phyloP scores from a whole-genome alignment of 2,888 invertebrate species.

The Empis livida region DNA sequence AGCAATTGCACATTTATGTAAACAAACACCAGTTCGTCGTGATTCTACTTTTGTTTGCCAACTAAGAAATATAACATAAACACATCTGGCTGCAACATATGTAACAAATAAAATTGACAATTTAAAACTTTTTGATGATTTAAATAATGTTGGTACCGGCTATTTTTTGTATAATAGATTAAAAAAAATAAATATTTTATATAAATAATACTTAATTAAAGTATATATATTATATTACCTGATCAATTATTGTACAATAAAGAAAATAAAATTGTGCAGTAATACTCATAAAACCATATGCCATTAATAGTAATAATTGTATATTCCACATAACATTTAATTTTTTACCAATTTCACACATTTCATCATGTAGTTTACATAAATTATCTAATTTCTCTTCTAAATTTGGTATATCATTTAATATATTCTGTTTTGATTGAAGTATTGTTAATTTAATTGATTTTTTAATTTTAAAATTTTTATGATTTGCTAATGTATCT shows the following conservation, averaged over 20 bases:
- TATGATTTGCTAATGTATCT: too few relatives aligned
- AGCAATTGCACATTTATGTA: slow-evolving; percentile 33
- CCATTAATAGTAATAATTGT: slow-evolving; percentile 33
- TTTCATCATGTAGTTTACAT: slow-evolving; percentile 35
- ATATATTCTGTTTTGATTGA: background rate
- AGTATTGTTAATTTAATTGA: background rate
- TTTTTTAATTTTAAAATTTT: background rate
- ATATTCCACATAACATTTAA: slow-evolving; percentile 34
- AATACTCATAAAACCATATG: slow-evolving; percentile 34
- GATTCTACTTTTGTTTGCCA: slow-evolving; percentile 35
- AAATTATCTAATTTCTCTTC: slow-evolving; percentile 31
- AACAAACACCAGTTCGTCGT: slow-evolving; percentile 31
- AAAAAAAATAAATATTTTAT: background rate
- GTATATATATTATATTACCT: slow-evolving; percentile 17
- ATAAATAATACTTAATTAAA: background rate
- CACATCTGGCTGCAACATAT: slow-evolving; percentile 32
- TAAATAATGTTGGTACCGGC: slow-evolving; percentile 29
- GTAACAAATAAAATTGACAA: slow-evolving; percentile 26
- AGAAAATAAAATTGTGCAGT: slow-evolving; percentile 35
- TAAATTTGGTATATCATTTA: slow-evolving; percentile 25
- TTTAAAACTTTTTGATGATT: slow-evolving; percentile 28
- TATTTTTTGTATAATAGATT: too few relatives aligned
- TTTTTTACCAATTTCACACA: slow-evolving; percentile 33
- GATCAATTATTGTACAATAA: slow-evolving; percentile 31
- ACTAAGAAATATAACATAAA: slow-evolving; percentile 30